Evolutionary conservation across 2,113 vertebrate genomes (phyloP), one percentile per base, ranked within the genome.

Genomic region (Tretioscincus oriximinensis): DNA sequence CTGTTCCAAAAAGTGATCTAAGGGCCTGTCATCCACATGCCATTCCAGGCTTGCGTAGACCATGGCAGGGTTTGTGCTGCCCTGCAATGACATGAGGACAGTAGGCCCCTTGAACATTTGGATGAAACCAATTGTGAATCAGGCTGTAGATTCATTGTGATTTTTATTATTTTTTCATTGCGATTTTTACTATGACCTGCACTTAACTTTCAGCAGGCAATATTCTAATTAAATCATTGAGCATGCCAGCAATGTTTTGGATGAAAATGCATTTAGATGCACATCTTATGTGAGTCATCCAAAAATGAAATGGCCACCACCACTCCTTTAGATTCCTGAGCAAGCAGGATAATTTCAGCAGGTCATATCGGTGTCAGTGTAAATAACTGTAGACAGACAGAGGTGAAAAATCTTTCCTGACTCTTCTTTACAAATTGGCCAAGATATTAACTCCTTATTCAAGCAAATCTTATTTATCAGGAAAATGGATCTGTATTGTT

Each of bases 351-450:
- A 26, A 77, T 76, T 79, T 71, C 47, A 63, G 45, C 9, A 83
- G 78, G 87, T 88, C 7, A 20, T 26, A 64, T 77, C 61, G 14
- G n/a, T 76, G 31, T 26, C 22, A 76, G 73, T 72, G n/a, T 72
- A 45, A 24, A 58, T 9, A 75, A 28, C 7, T 21, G 14, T 31
- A 64, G 21, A 51, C 49, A 41, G 29, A 2, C 5, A 67, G 5
- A 75, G 64, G 47, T 26, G 28, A 64, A 11, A 60, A 9, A 35
- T 73, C 64, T 20, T 81, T 18, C 68, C 41, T 70, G 31, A 22
- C 2, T 28, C 26, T 73, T 16, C 47, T 16, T 41, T 47, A 47
- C 41, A 65, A 78, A 35, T 6, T 41, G 35, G 11, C 45, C 26
- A 28, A 45, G 45, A 41, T 11, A 66, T 66, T 41, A 58, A 81